Evolutionary conservation across 2,797 vertebrate genomes (phyloP), one percentile per base, ranked within the genome.

Genomic region (Eremophila alpestris): DNA sequence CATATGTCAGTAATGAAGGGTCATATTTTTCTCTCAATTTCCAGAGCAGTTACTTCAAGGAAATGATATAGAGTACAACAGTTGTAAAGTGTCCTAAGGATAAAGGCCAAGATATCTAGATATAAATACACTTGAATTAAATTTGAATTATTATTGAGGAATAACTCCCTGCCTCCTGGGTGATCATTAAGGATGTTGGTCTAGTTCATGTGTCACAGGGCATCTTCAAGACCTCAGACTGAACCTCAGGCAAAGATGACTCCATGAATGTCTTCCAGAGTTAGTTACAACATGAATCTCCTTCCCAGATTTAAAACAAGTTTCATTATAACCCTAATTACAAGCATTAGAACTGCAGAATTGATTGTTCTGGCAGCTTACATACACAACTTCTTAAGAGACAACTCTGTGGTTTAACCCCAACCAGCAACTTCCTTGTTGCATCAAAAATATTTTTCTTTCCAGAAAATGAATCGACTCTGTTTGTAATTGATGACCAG

Each of bases 381-480:
- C 11, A 5, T 46, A 71, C 30, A 59, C 11, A 70, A 5, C 29
- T 65, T 81, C 22, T 5, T 70, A 49, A 69, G 32, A 89, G 34
- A 41, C 32, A 54, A 45, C 13, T 52, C n/a, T 36, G 38, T 59
- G 71, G 62, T 45, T 84, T 76, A 59, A 67, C 54, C 38, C 62
- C 45, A 75, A 59, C n/a, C 38, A 67, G 38, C n/a, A 67, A 32
- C 63, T 87, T 96, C 95, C 90, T 93, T 89, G 32, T 59, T 95
- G 51, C 70, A 92, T 89, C 48, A 67, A 93, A 92, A n/a, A 51
- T 90, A 93, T 90, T 96, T 96, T 85, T 95, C n/a, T 95, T 97
- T 93, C 65, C 95, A 94, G 82, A 96, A 97, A 92, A 96, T 94
- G 90, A 95, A 96, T 90, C 56, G 71, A 65, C 62, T 94, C 38